Evolutionary conservation across 2,888 invertebrate genomes (phyloP).

Genomic region (Drosophila infuscata): DNA sequence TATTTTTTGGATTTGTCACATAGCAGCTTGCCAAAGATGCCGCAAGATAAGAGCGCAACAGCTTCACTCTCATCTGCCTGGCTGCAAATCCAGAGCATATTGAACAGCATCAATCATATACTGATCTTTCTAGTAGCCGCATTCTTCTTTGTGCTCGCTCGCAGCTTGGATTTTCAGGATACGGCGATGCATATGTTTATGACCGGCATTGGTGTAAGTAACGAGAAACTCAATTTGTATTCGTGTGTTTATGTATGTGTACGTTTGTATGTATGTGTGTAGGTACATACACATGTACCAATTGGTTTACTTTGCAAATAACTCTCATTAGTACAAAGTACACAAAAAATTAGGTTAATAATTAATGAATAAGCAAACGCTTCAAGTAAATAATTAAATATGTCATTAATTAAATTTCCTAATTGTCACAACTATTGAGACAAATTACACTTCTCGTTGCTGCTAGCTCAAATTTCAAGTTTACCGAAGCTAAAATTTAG

Average conservation of each 20-base stretch:
- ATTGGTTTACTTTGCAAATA: not conserved
- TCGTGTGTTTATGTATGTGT: not conserved
- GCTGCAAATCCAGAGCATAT: slow-evolving; percentile 76
- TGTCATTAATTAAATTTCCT: not conserved
- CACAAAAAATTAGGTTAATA: not conserved
- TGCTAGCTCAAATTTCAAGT: not conserved
- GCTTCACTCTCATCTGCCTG: slow-evolving; percentile 43
- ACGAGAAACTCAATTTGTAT: not conserved
- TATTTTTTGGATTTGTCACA: not conserved
- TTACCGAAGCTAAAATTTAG: not conserved
- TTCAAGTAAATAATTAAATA: not conserved
- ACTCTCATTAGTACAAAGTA: not conserved
- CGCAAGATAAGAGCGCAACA: slow-evolving; percentile 24
- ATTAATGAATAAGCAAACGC: not conserved
- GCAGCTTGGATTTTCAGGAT: slow-evolving; percentile 77
- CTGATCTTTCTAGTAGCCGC: slow-evolving; percentile 80
- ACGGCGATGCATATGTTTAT: slow-evolving; percentile 83
- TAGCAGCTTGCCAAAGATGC: slow-evolving; percentile 41
- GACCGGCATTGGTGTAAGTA: slow-evolving; percentile 80
- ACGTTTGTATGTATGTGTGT: not conserved
- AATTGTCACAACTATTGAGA: not conserved
- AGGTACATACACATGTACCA: not conserved
- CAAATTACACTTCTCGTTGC: not conserved
- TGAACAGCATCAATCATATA: slow-evolving; percentile 83
- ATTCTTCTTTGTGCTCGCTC: slow-evolving; percentile 79